Base-by-base conservation (phyloP, 2,113 vertebrate genomes). In the Menura novaehollandiae region DNA sequence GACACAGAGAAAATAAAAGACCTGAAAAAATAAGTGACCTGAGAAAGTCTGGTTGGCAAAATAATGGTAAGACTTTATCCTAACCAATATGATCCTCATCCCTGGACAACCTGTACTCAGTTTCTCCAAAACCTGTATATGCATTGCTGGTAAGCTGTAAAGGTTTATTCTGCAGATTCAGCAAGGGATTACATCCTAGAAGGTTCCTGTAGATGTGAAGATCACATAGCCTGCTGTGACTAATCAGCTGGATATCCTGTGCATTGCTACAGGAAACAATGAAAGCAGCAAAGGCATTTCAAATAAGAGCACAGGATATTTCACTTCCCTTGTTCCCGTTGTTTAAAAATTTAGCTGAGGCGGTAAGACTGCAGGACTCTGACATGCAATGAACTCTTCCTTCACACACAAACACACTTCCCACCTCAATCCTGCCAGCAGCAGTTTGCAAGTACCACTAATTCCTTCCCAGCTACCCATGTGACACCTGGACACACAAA, bases 171-270 rank as follows among this genome's bases (percentile, higher is more conserved):
- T 94, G 72, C 44, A 89, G 51, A 43, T 89, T 84, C 64, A 87
- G 59, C 68, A 83, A 84, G 43, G 77, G 26, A 69, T 63, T 80
- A 47, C 47, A 87, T 86, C 67, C 75, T 84, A 84, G 51, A 94
- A 92, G 47, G 64, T 89, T 92, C 55, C 86, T 71, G 71, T 53
- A 87, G 76, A 91, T 93, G 67, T 62, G 89, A 89, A 91, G 89
- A 91, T 60, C 68, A 60, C 87, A 93, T 20, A 85, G 33, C 80
- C 56, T 91, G 56, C 85, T 93, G 56, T 80, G 83, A 49, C 60
- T 96, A 84, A 95, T 91, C 92, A 93, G 52, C 44, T 91, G 79
- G 60, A 94, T 86, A 96, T 94, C 90, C 92, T 90, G 73, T 52
- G 37, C 37, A 60, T 67, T 91, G 93, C 85, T 94, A 90, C 52